Evolutionary conservation across 2,113 vertebrate species (phyloP).

Genomic region (Sturnira hondurensis): DNA sequence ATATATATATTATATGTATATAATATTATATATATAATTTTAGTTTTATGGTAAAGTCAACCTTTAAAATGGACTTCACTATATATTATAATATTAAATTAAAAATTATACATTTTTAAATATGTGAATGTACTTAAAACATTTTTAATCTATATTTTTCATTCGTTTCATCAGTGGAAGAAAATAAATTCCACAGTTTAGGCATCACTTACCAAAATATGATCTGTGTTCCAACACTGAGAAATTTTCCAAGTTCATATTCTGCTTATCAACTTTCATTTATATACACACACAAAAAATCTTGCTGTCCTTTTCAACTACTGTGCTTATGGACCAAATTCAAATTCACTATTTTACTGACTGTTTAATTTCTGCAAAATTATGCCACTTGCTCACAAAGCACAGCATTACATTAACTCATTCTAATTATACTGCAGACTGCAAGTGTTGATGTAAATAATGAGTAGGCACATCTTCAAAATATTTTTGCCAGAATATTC

Average conservation of each 20-base stretch:
- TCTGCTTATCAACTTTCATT: not conserved
- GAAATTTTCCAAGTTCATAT: not conserved
- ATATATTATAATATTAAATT: not conserved
- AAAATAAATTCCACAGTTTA: not conserved
- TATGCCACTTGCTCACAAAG: conserved; percentile 1
- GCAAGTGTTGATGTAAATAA: not conserved
- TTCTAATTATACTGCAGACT: not conserved
- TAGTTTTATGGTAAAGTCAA: not conserved
- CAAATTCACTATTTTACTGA: conserved; percentile 2
- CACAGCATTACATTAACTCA: conserved; percentile 16
- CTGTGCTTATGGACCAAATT: not conserved
- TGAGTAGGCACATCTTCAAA: conserved; percentile 1
- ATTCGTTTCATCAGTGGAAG: not conserved
- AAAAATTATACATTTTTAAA: not conserved
- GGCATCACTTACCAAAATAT: not conserved
- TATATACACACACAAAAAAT: not conserved
- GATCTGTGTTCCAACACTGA: not conserved
- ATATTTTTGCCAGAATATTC: not conserved
- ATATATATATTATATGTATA: not conserved
- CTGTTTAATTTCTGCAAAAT: conserved; percentile 4
- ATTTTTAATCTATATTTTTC: not conserved
- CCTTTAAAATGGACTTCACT: not conserved
- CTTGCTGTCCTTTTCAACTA: not conserved
- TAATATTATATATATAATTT: not conserved
- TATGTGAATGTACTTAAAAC: not conserved